phyloP scores from a whole-genome alignment of 2,888 invertebrate genomes.

The Belgica antarctica region DNA sequence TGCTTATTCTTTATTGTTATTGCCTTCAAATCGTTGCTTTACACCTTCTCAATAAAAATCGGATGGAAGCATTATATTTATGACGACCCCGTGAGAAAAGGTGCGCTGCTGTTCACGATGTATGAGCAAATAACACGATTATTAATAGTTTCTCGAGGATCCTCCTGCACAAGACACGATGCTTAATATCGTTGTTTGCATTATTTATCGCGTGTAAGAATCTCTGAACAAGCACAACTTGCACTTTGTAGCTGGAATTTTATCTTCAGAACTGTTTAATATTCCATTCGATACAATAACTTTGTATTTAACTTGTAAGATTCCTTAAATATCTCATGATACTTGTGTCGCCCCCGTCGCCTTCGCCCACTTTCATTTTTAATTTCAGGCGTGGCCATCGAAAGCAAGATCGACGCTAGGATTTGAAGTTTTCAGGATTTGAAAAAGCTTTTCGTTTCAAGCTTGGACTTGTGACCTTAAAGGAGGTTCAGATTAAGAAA shows the following conservation, averaged over 20 bases:
- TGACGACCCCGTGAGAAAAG: no score
- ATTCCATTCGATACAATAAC: slow-evolving; percentile 12
- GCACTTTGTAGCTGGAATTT: background rate
- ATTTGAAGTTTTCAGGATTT: no score
- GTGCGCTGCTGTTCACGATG: background rate
- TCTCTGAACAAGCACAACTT: background rate
- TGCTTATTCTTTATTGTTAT: slow-evolving; percentile 8
- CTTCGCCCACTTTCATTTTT: no score
- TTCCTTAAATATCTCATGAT: slow-evolving; percentile 29
- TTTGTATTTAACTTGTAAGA: slow-evolving; percentile 18
- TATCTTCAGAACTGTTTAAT: slow-evolving; percentile 12
- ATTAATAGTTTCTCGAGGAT: slow-evolving; percentile 10
- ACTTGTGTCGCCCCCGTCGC: background rate
- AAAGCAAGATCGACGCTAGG: no score
- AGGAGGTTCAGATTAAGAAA: no score
- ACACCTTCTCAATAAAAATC: slow-evolving; percentile 24
- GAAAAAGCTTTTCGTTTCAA: no score
- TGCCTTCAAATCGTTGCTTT: slow-evolving; percentile 22
- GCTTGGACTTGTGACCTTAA: no score
- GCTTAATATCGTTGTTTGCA: slow-evolving; percentile 8
- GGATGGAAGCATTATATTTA: slow-evolving; percentile 9
- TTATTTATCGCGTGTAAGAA: slow-evolving; percentile 25
- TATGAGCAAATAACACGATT: background rate
- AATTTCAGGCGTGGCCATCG: no score
- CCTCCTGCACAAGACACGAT: no score